Evolutionary conservation across 2,113 vertebrate genomes (phyloP).

Genomic region (Chelonoidis abingdonii): DNA sequence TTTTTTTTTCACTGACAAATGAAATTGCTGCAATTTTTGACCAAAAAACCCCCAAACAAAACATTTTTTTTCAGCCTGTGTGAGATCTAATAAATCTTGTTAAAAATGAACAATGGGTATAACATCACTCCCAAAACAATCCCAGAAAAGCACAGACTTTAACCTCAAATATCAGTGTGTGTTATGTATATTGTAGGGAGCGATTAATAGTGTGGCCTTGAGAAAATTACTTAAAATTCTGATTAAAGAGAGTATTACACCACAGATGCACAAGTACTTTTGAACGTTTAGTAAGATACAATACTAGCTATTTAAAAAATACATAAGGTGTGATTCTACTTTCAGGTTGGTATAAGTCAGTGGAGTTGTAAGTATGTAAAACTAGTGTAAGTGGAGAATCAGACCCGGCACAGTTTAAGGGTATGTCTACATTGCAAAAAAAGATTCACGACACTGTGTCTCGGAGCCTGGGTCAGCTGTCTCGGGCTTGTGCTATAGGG

Average conservation of each 20-base stretch:
- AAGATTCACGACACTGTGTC: not conserved
- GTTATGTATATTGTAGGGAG: not conserved
- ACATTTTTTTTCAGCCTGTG: not conserved
- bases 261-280: not conserved
- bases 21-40: not conserved
- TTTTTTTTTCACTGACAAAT: slow-evolving; percentile 8
- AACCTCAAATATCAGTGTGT: not conserved
- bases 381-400: not conserved
- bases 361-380: not conserved
- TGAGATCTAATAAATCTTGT: not conserved
- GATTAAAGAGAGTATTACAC: not conserved
- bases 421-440: not conserved
- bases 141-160: not conserved
- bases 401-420: not conserved
- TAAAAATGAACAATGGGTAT: not conserved
- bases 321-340: not conserved
- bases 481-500: not conserved
- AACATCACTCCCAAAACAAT: not conserved
- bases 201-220: not conserved
- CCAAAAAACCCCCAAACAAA: not conserved
- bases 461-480: not conserved
- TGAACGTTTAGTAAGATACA: not conserved
- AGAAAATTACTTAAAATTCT: slow-evolving; percentile 48
- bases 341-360: not conserved
- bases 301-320: not conserved